Base-by-base conservation (phyloP, 2,797 vertebrate genomes). In the Cirrhinus mrigala region DNA sequence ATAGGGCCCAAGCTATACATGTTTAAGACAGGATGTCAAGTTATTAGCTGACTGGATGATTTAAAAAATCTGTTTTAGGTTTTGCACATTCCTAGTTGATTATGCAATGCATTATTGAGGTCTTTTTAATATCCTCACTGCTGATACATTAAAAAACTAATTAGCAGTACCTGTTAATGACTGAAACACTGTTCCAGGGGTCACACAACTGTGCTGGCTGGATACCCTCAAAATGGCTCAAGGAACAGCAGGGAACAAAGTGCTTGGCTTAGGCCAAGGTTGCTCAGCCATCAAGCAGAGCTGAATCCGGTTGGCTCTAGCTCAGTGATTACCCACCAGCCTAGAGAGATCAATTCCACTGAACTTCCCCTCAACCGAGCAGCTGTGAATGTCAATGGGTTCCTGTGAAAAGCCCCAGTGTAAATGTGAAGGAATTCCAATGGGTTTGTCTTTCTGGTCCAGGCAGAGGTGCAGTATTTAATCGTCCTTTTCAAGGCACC, bases 331-430 rank as follows among this genome's bases (percentile, higher is more conserved):
- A 83, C 87, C 77, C 83, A 83, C 48, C 77, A 77, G 79, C 60
- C 82, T 80, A 68, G 79, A 86, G 82, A 74, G 85, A 85, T 88
- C 82, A 84, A 75, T 77, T 77, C 82, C 75, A 82, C 85, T 85
- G 82, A 75, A 85, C 82, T n/a, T 24, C 18, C 58, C 69, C 73
- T 74, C 46, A 75, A 33, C 54, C n/a, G 33, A 81, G 62, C 74
- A 60, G 58, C 79, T 88, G 87, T 88, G 87, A 89, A 89, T 89
- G 89, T 89, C 89, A 89, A 24, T 44, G 85, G 84, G 79, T 87
- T 86, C 60, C 37, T 40, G 54, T 82, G 18, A 76, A 86, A 79
- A n/a, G 24, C 56, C 37, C 24, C 0, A 5, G 56, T 64, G 50
- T 71, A 77, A 85, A 84, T 58, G 69, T 24, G 18, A 68, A 84